Percentiles rank a stretch among this genome's conserved stretches.
Conservation (phyloP, 2,888 invertebrate genomes). For the Amphipyra berbera region DNA sequence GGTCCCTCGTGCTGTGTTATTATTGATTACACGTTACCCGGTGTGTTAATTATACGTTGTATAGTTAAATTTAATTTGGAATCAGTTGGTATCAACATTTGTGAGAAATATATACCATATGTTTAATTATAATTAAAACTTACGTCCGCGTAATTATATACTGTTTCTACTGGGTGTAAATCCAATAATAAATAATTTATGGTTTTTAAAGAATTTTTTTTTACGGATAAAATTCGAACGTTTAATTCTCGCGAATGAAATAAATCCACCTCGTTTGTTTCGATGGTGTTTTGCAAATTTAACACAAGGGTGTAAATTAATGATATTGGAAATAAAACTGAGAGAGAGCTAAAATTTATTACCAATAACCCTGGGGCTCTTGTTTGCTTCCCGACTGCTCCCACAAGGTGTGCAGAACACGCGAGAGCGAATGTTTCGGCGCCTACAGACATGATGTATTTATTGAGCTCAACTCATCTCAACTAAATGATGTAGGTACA, state of each 20-base stretch:
- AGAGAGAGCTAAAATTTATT: constrained; percentile 80
- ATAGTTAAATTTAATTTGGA: constrained; percentile 79
- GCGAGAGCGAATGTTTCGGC: constrained; percentile 74
- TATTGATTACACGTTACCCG: constrained; percentile 84
- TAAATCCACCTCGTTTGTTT: constrained; percentile 32
- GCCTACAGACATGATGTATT: constrained; percentile 80
- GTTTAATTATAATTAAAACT: constrained; percentile 65
- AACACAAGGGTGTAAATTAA: constrained; percentile 68
- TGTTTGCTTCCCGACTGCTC: constrained; percentile 74
- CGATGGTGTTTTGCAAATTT: constrained; percentile 46
- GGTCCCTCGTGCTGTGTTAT: constrained; percentile 77
- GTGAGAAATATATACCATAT: constrained; percentile 57
- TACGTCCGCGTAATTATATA: constrained; percentile 59
- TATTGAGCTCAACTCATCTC: constrained; percentile 61
- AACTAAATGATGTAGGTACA: constrained; percentile 29
- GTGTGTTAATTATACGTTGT: constrained; percentile 84
- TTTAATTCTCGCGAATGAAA: constrained; percentile 20
- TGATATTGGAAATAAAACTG: constrained; percentile 71
- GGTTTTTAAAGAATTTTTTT: constrained; percentile 32
- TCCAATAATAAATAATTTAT: constrained; percentile 57
- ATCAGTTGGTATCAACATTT: constrained; percentile 69
- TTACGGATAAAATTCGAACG: constrained; percentile 5
- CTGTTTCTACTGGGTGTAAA: constrained; percentile 57
- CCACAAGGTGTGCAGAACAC: constrained; percentile 77
- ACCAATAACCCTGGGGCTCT: constrained; percentile 79